These are phyloP conservation scores for Cepaea nemoralis DNA, from an alignment of 1,140 invertebrate species.

Conservation along the genomic window DNA sequence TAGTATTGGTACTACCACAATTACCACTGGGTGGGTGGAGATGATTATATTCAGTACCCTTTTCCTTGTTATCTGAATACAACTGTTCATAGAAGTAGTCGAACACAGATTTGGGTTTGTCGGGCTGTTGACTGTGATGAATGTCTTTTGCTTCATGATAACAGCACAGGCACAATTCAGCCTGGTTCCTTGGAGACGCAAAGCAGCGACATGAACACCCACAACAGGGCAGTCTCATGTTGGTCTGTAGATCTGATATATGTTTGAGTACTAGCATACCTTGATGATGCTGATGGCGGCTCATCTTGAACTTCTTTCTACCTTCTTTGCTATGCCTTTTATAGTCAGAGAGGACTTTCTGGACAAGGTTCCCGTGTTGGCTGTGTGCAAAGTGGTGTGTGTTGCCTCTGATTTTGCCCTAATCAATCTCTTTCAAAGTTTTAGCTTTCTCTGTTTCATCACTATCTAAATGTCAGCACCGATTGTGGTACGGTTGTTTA, in stretches of 20 bases:
- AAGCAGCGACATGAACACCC: not conserved
- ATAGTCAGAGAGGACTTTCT: too few relatives aligned
- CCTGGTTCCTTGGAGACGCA: not conserved
- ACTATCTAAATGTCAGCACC: too few relatives aligned
- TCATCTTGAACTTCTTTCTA: not conserved
- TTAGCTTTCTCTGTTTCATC: too few relatives aligned
- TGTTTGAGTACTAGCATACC: not conserved
- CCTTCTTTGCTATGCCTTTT: too few relatives aligned
- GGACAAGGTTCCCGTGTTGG: too few relatives aligned
- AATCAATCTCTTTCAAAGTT: too few relatives aligned
- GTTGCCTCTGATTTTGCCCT: too few relatives aligned
- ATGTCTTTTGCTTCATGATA: not conserved
- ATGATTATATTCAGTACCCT: not conserved
- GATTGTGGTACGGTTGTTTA: too few relatives aligned
- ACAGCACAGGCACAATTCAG: not conserved
- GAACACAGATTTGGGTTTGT: constrained; percentile 4
- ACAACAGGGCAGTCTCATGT: not conserved
- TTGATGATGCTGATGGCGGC: not conserved
- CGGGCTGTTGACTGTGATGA: not conserved
- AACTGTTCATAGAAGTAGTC: constrained; percentile 13
- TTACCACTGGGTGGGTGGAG: not conserved
- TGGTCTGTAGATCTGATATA: not conserved
- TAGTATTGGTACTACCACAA: not conserved
- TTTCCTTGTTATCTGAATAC: not conserved
- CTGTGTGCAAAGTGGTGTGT: too few relatives aligned